Conservation (phyloP, 2,113 vertebrate species). For the Chamaetylas fuelleborni region DNA sequence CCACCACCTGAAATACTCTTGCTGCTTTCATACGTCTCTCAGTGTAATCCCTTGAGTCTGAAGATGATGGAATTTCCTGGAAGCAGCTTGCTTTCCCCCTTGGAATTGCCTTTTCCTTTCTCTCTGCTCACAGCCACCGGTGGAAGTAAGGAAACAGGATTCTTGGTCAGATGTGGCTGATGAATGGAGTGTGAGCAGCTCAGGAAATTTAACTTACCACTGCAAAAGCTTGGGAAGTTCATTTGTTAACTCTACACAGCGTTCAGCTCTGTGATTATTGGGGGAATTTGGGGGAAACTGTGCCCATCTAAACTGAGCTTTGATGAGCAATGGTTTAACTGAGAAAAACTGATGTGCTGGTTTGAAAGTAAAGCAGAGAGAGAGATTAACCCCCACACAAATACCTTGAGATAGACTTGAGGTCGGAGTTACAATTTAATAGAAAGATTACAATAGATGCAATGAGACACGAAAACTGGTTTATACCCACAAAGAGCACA, state of each 20-base stretch:
- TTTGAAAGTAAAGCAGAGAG: not conserved
- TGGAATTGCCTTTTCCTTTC: not conserved
- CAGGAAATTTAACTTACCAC: not conserved
- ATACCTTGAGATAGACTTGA: not conserved
- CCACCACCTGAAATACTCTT: not conserved
- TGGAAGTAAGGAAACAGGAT: not conserved
- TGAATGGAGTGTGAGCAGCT: not conserved
- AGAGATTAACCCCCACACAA: not conserved
- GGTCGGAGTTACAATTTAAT: not conserved
- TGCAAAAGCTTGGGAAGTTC: not conserved
- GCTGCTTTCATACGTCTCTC: not conserved
- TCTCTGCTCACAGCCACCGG: fast-evolving
- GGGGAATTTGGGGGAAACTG: not conserved
- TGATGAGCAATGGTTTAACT: not conserved
- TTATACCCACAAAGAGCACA: not conserved
- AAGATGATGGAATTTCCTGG: not conserved
- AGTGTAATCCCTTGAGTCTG: not conserved
- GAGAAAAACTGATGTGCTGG: not conserved
- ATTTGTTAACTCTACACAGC: not conserved
- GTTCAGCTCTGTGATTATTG: not conserved
- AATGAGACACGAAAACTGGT: not conserved
- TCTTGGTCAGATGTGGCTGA: not conserved
- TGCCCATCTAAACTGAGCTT: not conserved
- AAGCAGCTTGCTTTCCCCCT: not conserved
- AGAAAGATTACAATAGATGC: not conserved